Base-by-base conservation (phyloP, 2,888 invertebrate genomes). In the Acanthoscelides obtectus region DNA sequence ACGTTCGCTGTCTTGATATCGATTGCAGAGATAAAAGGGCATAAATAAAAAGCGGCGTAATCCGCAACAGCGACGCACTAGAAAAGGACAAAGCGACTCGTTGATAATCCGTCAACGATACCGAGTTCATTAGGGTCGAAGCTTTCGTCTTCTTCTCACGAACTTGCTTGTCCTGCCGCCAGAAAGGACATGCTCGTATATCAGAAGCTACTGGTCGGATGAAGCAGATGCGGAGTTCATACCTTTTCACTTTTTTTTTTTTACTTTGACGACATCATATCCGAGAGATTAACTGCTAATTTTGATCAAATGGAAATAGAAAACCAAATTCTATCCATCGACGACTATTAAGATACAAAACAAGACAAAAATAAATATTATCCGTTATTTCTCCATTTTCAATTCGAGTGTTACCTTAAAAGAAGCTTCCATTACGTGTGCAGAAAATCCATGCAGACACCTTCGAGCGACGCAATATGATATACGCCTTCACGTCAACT, bases 81-180 rank as follows among this genome's bases (percentile, higher is more conserved):
- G 75, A 77, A 75, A 76, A 73, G 74, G 76, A 76, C 75, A 73
- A 74, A 76, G 72, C 74, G 75, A 73, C 76, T 80, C 77, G 79
- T 81, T 80, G 80, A 80, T 82, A 82, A 83, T 83, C 82, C 82
- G 80, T 77, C 78, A 81, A 82, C 81, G 83, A 82, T 81, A 78
- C 80, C 77, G 77, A 78, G 79, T 83, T 83, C 82, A 83, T 83
- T 83, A 68, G 68, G 68, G 22, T 20, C 66, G 21, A 22, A 21
- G 66, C 21, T 21, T 20, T 66, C 22, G 20, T 66, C 66, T 66
- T 66, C 66, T 66, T 66, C 66, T 66, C 66, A 45, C 45, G 45
- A 45, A 45, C 5, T 45, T 12, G 45, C 68, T 21, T 25, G 27
- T 20, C 68, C 27, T 68, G 6, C 25, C 22, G 27, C 19, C 25